These are phyloP conservation scores for Macrotis lagotis DNA, from an alignment of 2,113 vertebrate species.

Conservation along the genomic window DNA sequence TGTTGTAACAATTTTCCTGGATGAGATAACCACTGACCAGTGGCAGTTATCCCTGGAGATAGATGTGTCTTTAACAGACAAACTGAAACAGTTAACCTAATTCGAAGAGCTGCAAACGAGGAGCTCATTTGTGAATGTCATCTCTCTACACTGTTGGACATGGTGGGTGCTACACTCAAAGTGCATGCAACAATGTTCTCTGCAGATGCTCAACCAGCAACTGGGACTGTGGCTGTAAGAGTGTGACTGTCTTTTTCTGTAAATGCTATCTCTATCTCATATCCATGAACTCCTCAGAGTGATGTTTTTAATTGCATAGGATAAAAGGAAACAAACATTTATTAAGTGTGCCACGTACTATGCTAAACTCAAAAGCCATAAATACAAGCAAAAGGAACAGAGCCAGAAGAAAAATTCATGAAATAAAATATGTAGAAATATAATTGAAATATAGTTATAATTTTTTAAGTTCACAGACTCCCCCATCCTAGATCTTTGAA, in stretches of 20 bases:
- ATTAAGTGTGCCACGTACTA: not conserved
- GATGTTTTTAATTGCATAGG: not conserved
- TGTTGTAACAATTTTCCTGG: too few relatives aligned
- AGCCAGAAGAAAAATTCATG: not conserved
- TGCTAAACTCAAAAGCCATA: not conserved
- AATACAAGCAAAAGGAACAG: not conserved
- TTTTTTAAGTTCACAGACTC: not conserved
- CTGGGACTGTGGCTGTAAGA: constrained; percentile 37
- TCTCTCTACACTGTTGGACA: constrained; percentile 87
- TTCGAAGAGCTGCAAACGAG: constrained; percentile 83
- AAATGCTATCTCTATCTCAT: too few relatives aligned
- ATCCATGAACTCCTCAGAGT: not conserved
- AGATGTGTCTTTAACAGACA: constrained; percentile 73
- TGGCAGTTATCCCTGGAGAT: not conserved
- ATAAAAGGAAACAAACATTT: not conserved
- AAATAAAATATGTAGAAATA: not conserved
- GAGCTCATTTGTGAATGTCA: constrained; percentile 86
- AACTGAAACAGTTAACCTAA: constrained; percentile 84
- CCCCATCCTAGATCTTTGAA: not conserved
- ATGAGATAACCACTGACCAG: too few relatives aligned
- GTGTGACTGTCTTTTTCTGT: not conserved
- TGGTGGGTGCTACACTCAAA: constrained; percentile 76
- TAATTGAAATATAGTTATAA: not conserved
- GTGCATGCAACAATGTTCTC: constrained; percentile 56
- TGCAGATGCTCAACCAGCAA: constrained; percentile 27